Evolutionary conservation across 1,140 invertebrate species (phyloP).

Genomic region (Cydia pomonella): DNA sequence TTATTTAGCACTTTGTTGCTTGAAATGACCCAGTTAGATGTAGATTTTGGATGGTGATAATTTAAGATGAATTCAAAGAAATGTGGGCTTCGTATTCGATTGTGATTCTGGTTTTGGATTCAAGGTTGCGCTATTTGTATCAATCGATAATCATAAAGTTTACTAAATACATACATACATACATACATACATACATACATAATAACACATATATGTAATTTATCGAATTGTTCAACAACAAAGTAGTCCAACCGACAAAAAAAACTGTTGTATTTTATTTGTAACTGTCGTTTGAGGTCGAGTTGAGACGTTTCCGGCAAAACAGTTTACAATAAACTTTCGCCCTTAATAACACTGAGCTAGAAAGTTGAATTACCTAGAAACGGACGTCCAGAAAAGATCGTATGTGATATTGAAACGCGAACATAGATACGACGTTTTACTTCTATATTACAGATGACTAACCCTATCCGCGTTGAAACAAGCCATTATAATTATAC

Average conservation of each 20-base stretch:
- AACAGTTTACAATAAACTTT: not conserved
- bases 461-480: constrained; percentile 1
- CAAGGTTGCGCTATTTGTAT: not conserved
- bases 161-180: no score
- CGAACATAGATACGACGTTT: not conserved
- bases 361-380: constrained; percentile 16
- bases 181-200: no score
- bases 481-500: constrained; percentile 27
- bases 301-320: not conserved
- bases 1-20: constrained; percentile 1
- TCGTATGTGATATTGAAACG: not conserved
- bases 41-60: constrained; percentile 9
- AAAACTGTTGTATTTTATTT: not conserved
- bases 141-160: not conserved
- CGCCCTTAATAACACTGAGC: not conserved
- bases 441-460: not conserved
- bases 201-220: no score
- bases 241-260: no score
- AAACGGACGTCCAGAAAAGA: not conserved
- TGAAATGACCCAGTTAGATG: constrained; percentile 12
- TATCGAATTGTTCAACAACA: no score
- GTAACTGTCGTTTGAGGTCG: not conserved
- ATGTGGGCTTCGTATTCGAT: not conserved
- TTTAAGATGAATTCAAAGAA: not conserved
- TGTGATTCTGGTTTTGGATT: not conserved